A percentile compares a stretch with the other conserved stretches of the same genome.
phyloP scores from a whole-genome alignment of 2,113 vertebrate genomes.

The Cinclus mexicanus region DNA sequence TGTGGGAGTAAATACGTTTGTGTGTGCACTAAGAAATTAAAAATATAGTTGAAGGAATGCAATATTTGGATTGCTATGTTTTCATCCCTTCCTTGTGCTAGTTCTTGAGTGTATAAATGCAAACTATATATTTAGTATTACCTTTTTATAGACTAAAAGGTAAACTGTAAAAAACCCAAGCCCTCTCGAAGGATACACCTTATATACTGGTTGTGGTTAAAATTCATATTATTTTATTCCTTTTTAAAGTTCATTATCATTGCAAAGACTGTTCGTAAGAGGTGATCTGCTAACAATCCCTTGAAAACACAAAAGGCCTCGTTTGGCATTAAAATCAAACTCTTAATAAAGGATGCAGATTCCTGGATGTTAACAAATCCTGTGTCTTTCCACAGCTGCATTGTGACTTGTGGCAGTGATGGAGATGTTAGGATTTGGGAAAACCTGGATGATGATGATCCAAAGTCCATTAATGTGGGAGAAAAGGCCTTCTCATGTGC shows the following conservation, averaged over 20 bases:
- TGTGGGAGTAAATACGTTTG: neutral
- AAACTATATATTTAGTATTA: neutral
- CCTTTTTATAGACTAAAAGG: neutral
- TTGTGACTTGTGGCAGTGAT: slow-evolving; percentile 93
- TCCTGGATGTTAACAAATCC: neutral
- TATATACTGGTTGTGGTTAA: neutral
- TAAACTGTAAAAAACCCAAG: neutral
- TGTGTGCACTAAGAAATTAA: neutral
- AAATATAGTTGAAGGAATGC: neutral
- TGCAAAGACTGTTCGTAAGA: neutral
- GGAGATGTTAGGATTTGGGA: slow-evolving; percentile 97
- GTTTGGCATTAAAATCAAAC: neutral
- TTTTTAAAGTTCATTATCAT: neutral
- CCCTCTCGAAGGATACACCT: neutral
- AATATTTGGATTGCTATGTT: neutral
- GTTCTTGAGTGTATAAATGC: neutral
- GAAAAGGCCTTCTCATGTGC: slow-evolving; percentile 91
- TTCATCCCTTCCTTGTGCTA: neutral
- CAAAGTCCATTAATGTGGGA: slow-evolving; percentile 92
- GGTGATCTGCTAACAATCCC: neutral
- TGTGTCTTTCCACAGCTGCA: slow-evolving; percentile 74
- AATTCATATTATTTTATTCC: neutral
- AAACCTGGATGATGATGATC: slow-evolving; percentile 93
- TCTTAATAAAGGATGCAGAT: neutral
- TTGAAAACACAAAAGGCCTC: neutral